A percentile compares a stretch with the other conserved stretches of the same genome.
Evolutionary conservation across 1,140 invertebrate species (phyloP).

Genomic region (Globodera rostochiensis): DNA sequence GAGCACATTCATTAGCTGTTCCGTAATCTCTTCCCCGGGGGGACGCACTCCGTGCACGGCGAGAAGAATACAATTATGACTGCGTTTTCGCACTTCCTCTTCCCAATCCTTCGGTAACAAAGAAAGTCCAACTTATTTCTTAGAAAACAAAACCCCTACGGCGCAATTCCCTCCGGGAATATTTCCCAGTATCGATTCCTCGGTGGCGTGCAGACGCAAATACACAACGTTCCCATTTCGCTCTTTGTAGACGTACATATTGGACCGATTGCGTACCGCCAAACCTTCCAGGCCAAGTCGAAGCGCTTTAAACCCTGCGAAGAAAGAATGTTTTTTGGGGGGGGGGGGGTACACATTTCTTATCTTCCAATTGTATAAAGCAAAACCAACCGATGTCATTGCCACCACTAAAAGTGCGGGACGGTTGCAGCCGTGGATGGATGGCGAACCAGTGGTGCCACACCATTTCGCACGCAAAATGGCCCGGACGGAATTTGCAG

Average conservation of each 20-base stretch:
- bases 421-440: constrained; percentile 48
- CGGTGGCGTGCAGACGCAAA: constrained; percentile 42
- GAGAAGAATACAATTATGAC: constrained; percentile 36
- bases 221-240: constrained; percentile 40
- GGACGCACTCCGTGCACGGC: constrained; percentile 45
- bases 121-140: no score
- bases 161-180: constrained; percentile 11
- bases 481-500: constrained; percentile 47
- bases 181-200: constrained; percentile 33
- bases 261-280: constrained; percentile 45
- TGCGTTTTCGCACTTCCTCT: constrained; percentile 24
- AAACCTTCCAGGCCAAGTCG: constrained; percentile 39
- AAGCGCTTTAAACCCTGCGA: constrained; percentile 38
- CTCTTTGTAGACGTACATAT: constrained; percentile 52
- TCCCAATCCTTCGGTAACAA: constrained; percentile 19
- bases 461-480: constrained; percentile 49
- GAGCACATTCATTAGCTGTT: constrained; percentile 43
- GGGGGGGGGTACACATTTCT: not conserved
- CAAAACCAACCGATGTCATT: constrained; percentile 7
- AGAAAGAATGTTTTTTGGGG: constrained; percentile 7
- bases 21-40: constrained; percentile 44
- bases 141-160: no score
- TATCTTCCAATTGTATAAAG: not conserved
- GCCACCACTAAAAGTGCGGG: constrained; percentile 30
- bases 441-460: constrained; percentile 53